Percentiles rank a stretch among this genome's conserved stretches.
Conservation (phyloP, 2,888 invertebrate species). For the Drosophila imparisetae region DNA sequence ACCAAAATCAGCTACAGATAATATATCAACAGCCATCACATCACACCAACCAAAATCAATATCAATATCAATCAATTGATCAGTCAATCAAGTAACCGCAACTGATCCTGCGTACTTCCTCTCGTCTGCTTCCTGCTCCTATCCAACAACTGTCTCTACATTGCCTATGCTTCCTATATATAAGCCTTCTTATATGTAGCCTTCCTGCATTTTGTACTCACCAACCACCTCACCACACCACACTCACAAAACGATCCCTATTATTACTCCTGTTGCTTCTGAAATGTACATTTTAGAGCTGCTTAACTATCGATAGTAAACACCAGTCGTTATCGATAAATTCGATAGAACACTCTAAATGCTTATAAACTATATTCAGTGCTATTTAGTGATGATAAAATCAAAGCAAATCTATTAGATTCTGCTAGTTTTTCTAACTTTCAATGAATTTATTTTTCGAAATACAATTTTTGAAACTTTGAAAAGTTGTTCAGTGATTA, state of each 20-base stretch:
- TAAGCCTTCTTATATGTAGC: slow-evolving; percentile 49
- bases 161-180: slow-evolving; percentile 65
- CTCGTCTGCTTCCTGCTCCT: slow-evolving; percentile 55
- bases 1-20: slow-evolving; percentile 61
- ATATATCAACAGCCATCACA: slow-evolving; percentile 71
- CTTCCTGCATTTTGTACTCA: slow-evolving; percentile 56
- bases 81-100: slow-evolving; percentile 56
- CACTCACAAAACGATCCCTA: slow-evolving; percentile 43
- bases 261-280: slow-evolving; percentile 30
- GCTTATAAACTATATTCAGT: not conserved
- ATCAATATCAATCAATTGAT: slow-evolving; percentile 46
- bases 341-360: slow-evolving; percentile 18
- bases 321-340: not conserved
- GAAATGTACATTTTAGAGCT: slow-evolving; percentile 37
- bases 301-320: slow-evolving; percentile 38
- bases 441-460: slow-evolving; percentile 5
- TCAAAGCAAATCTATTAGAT: slow-evolving; percentile 5
- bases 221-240: slow-evolving; percentile 38
- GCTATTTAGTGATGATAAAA: not conserved
- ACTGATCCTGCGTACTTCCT: slow-evolving; percentile 54
- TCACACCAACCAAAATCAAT: slow-evolving; percentile 67
- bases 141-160: slow-evolving; percentile 44
- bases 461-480: not conserved
- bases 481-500: not conserved
- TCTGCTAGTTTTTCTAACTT: not conserved